Conservation (phyloP, 2,888 invertebrate species). For the Mythimna vitellina region DNA sequence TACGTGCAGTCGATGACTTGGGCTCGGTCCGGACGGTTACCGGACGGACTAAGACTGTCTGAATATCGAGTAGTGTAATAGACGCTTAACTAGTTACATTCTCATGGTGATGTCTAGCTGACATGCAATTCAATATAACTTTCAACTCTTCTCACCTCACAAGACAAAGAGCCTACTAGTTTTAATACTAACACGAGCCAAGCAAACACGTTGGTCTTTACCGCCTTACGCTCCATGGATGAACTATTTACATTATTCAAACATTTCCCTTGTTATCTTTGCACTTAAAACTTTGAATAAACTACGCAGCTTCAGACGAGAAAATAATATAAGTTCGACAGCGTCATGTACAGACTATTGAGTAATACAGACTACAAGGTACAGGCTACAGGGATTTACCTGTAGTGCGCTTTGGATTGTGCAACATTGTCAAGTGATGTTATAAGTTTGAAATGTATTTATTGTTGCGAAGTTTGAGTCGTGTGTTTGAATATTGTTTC, state of each 20-base stretch:
- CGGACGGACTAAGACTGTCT: too few relatives aligned
- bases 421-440: conserved; percentile 72
- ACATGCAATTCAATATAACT: conserved; percentile 32
- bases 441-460: conserved; percentile 66
- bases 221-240: conserved; percentile 65
- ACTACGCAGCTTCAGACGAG: conserved; percentile 77
- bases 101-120: not conserved
- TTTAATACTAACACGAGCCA: conserved; percentile 36
- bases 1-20: too few relatives aligned
- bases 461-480: conserved; percentile 29
- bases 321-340: conserved; percentile 83
- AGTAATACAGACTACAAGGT: conserved; percentile 51
- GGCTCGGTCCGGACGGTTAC: too few relatives aligned
- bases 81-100: not conserved
- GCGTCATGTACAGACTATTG: conserved; percentile 52
- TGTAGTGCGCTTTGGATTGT: conserved; percentile 68
- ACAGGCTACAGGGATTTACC: conserved; percentile 73
- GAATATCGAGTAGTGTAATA: too few relatives aligned
- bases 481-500: conserved; percentile 22
- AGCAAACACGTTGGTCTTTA: conserved; percentile 28
- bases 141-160: too few relatives aligned
- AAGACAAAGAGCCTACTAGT: too few relatives aligned
- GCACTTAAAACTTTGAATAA: conserved; percentile 86
- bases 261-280: conserved; percentile 81
- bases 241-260: conserved; percentile 82